Base-by-base conservation (phyloP, 2,888 invertebrate species). In the Elegia similella region DNA sequence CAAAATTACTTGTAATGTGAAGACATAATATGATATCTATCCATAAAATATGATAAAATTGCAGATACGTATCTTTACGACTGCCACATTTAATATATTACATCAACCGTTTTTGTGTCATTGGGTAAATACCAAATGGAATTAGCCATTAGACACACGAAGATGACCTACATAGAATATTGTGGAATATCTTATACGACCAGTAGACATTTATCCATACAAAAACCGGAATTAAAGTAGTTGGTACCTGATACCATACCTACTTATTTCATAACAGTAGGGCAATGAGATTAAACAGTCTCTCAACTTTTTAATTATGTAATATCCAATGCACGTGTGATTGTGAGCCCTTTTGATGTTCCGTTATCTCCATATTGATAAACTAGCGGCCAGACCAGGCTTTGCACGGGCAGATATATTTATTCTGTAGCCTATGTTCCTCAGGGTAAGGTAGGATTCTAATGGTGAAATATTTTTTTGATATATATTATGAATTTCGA, bases 241-340 rank as follows among this genome's bases (percentile, higher is more conserved):
- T 50, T 12, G 50, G 17, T 15, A 34, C 17, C 1, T 3, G 29
- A 15, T 34, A 17, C 50, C 50, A 17, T 54, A 38, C 23, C 5
- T 29, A 46, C 8, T 23, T 46, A 12, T 55, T 42, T 46, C 43
- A 43, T 50, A 50, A 50, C 34, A 16, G 34, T 17, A 50, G 50
- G 12, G 23, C 50, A 17, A 46, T 23, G 46, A 46, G 46, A 23
- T 29, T 8, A 46, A 7, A 48, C 15, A 32, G 48, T 29, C 48
- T 48, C 13, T 50, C 48, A 34, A 34, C 32, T 15, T 50, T 50
- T 50, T 50, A 34, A 50, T 34, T 50, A 38, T 34, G 42, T 52
- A 52, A 52, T 29, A 52, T 42, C 23, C 53, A 23, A 23, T 5
- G 23, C 23, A 23, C 23, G 2, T 23, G 23, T 23, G 23, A 23